Percentiles rank a stretch among this genome's conserved stretches.
phyloP scores from a whole-genome alignment of 2,113 vertebrate genomes.

The Nerophis ophidion region DNA sequence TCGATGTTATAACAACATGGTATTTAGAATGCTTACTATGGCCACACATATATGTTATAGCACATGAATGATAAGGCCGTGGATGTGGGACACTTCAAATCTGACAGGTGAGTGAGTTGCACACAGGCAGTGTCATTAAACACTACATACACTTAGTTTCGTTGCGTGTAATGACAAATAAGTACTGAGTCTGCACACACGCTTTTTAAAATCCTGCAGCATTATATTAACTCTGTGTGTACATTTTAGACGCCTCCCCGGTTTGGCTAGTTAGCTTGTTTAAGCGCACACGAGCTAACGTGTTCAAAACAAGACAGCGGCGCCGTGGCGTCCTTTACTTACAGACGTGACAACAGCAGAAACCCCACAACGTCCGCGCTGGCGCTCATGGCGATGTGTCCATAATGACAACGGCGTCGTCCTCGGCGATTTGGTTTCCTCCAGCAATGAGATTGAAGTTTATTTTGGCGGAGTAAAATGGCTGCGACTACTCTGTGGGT shows the following conservation, averaged over 20 bases:
- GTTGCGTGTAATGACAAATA: background rate
- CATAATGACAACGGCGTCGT: background rate
- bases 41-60: background rate
- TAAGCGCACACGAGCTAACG: slow-evolving; percentile 39
- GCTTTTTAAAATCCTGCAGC: too few relatives aligned
- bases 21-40: background rate
- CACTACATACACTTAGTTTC: background rate
- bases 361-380: background rate
- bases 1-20: too few relatives aligned
- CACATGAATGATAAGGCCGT: slow-evolving; percentile 3
- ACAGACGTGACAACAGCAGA: slow-evolving; percentile 33
- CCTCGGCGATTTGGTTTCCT: slow-evolving; percentile 16
- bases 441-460: slow-evolving; percentile 62
- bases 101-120: slow-evolving; percentile 56
- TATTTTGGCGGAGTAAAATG: slow-evolving; percentile 74
- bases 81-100: slow-evolving; percentile 47
- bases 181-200: too few relatives aligned
- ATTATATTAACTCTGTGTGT: too few relatives aligned
- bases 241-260: slow-evolving; percentile 25
- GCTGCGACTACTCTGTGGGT: slow-evolving; percentile 62
- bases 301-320: slow-evolving; percentile 64
- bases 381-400: slow-evolving; percentile 14
- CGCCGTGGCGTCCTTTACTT: slow-evolving; percentile 24
- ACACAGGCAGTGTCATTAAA: background rate
- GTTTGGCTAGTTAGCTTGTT: slow-evolving; percentile 35